Base-by-base conservation (phyloP, 64 coral and sea anemone genomes). In the Montipora cactus region DNA sequence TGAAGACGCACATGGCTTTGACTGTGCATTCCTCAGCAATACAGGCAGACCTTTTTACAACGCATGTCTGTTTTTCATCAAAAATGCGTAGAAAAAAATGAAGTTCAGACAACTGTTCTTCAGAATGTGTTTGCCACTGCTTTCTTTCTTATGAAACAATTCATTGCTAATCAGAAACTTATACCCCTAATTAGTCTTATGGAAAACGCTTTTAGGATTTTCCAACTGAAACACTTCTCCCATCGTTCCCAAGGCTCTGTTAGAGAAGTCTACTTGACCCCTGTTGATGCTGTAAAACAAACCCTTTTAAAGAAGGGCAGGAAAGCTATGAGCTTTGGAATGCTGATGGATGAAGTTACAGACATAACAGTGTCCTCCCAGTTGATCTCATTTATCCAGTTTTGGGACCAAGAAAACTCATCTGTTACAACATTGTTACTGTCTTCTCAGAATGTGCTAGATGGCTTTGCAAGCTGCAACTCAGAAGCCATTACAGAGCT, bases 171-270 rank as follows among this genome's bases (percentile, higher is more conserved):
- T 89, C 51, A 53, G 21, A 89, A 89, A 64, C 58, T 89, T 13
- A 89, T 89, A 3, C 72, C 87, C 76, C 45, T 89, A 52, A 58
- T 77, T 15, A 77, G 58, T 75, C 78, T 89, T 77, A 77, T 89
- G 51, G 72, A 77, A 48, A 89, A 89, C 8, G 87, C n/a, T 77
- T 89, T 89, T 75, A 44, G 73, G 76, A 62, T 89, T 21, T 77
- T 74, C 73, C 74, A 59, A 48, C 87, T 89, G 16, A 89, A 77
- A 25, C 87, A 89, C 74, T 89, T 89, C 87, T 77, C 73, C 72
- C 87, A 89, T 67, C 73, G 72, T 75, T 89, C 87, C 3, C 74
- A 75, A 25, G 87, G 72, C 46, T 77, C 72, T 89, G 49, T 77
- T 61, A 28, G 87, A 77, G 87, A 89, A 89, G 78, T 89, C 50